phyloP scores from a whole-genome alignment of 2,888 invertebrate genomes.

The Thera britannica region DNA sequence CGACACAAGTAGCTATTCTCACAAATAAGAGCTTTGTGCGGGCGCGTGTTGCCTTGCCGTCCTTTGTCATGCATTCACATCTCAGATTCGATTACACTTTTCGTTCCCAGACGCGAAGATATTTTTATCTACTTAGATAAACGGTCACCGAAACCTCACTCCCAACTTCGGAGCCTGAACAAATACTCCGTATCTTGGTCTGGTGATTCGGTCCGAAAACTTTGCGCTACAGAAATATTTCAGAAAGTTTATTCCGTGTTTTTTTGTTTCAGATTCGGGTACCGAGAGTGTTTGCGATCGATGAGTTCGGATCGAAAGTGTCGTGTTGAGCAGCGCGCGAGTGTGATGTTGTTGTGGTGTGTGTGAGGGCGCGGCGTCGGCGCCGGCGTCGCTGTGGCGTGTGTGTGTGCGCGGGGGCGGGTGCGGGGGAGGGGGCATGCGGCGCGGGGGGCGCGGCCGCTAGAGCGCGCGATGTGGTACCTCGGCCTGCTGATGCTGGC shows the following conservation, averaged over 20 bases:
- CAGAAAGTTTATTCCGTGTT: slow-evolving; percentile 6
- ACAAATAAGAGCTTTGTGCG: slow-evolving; percentile 14
- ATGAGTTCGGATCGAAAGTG: slow-evolving; percentile 20
- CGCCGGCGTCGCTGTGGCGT: slow-evolving; percentile 41
- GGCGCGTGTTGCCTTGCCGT: slow-evolving; percentile 5
- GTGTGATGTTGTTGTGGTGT: slow-evolving; percentile 40
- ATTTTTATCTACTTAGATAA: slow-evolving; percentile 24
- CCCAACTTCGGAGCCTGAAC: slow-evolving; percentile 34
- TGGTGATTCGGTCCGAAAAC: slow-evolving; percentile 36
- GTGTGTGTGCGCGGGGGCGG: slow-evolving; percentile 43
- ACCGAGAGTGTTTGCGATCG: slow-evolving; percentile 6
- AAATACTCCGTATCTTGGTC: slow-evolving; percentile 39
- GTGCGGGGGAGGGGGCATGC: slow-evolving; percentile 55
- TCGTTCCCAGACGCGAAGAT: slow-evolving; percentile 20
- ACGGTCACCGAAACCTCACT: slow-evolving; percentile 25
- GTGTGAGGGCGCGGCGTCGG: slow-evolving; percentile 26
- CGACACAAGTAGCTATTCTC: slow-evolving; percentile 30
- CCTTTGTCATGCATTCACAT: slow-evolving; percentile 15
- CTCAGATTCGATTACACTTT: slow-evolving; percentile 11
- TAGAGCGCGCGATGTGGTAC: slow-evolving; percentile 65
- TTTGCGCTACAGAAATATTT: slow-evolving; percentile 38
- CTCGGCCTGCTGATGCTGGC: slow-evolving; percentile 69
- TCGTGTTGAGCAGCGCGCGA: slow-evolving; percentile 25
- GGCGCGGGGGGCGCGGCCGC: slow-evolving; percentile 56
- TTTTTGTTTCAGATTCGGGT: slow-evolving; percentile 32